Evolutionary conservation across 1,140 invertebrate species (phyloP).

Genomic region (Sitodiplosis mosellana): DNA sequence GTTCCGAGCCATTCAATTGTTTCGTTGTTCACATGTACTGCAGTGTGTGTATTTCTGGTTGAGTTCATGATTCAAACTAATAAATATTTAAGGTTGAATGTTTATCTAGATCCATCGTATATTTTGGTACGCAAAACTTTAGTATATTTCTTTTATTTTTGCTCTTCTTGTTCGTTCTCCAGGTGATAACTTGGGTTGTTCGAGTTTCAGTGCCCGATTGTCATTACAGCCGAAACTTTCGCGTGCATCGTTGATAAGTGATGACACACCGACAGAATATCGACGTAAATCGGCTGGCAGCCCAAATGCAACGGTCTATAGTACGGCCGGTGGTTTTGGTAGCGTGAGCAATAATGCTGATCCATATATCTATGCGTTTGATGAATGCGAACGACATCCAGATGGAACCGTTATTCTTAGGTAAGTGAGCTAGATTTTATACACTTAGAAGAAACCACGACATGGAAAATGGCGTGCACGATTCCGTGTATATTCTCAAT

Average conservation of each 20-base stretch:
- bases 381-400: constrained; percentile 12
- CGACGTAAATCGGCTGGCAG: constrained; percentile 33
- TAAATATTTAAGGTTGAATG: too few relatives aligned
- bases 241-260: constrained; percentile 16
- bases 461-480: too few relatives aligned
- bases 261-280: constrained; percentile 30
- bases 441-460: too few relatives aligned
- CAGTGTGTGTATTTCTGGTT: too few relatives aligned
- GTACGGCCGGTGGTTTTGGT: constrained; percentile 4
- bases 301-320: constrained; percentile 11
- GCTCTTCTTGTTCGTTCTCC: too few relatives aligned
- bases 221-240: neutral
- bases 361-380: constrained; percentile 3
- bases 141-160: neutral
- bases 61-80: too few relatives aligned
- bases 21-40: too few relatives aligned
- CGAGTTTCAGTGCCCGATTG: neutral
- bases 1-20: too few relatives aligned
- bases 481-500: too few relatives aligned
- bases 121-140: neutral
- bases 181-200: neutral
- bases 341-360: neutral
- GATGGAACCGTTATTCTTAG: constrained; percentile 26
- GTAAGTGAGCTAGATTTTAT: constrained; percentile 11
- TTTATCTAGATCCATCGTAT: neutral